Evolutionary conservation across 2,888 invertebrate genomes (phyloP).

Genomic region (Cynaeus angustus): DNA sequence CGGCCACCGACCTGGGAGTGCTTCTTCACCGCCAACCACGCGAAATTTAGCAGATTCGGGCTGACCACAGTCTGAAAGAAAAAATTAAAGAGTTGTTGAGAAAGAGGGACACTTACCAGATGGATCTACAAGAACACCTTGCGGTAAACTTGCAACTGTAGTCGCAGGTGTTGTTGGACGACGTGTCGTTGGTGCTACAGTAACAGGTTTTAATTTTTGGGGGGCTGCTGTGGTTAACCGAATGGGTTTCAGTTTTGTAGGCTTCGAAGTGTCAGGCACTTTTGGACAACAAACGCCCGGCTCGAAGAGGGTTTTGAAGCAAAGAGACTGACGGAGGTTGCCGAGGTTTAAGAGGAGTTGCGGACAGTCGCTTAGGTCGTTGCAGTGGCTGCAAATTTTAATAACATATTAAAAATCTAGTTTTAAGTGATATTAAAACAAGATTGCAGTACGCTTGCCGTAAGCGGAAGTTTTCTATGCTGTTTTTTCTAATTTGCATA

Average conservation of each 20-base stretch:
- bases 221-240: constrained; percentile 26
- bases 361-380: constrained; percentile 92
- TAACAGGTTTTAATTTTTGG: constrained; percentile 53
- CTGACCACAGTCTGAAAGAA: constrained; percentile 82
- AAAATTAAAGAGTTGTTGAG: background rate
- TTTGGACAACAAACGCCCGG: constrained; percentile 94
- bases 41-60: constrained; percentile 88
- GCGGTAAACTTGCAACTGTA: background rate
- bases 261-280: constrained; percentile 67
- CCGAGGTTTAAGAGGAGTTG: constrained; percentile 87
- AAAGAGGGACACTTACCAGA: constrained; percentile 70
- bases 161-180: constrained; percentile 58
- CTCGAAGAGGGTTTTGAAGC: constrained; percentile 92
- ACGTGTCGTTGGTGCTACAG: constrained; percentile 62
- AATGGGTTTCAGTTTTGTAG: constrained; percentile 61
- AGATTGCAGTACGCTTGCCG: no score
- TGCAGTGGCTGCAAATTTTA: constrained; percentile 77
- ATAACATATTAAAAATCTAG: no score
- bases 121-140: constrained; percentile 72
- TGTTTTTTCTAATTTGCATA: no score
- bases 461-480: no score
- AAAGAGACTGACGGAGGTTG: constrained; percentile 88
- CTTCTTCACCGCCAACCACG: constrained; percentile 92
- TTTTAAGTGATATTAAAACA: no score
- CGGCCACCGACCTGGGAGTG: constrained; percentile 92